These are phyloP conservation scores for Labeo rohita DNA, from an alignment of 2,113 vertebrate species.

Conservation along the genomic window DNA sequence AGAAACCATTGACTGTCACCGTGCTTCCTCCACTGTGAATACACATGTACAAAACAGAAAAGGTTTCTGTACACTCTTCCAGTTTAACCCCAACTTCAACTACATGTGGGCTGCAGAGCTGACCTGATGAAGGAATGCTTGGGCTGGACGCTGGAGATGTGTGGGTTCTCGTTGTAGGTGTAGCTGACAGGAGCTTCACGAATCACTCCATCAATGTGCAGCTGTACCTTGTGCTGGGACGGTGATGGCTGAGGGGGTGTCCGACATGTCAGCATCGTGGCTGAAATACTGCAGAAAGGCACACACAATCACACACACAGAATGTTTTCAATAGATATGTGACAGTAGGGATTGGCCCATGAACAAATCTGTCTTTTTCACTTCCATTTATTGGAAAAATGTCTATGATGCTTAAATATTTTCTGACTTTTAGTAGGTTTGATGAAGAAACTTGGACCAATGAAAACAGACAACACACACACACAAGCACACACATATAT, in stretches of 20 bases:
- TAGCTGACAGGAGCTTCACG: constrained; percentile 72
- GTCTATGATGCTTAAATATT: not conserved
- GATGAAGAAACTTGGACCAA: too few species aligned
- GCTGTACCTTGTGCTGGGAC: constrained; percentile 76
- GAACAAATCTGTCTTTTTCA: not conserved
- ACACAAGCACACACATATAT: too few species aligned
- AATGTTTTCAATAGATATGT: not conserved
- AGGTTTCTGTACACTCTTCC: constrained; percentile 63
- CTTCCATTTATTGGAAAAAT: not conserved
- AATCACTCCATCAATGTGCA: constrained; percentile 85
- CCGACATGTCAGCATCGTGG: constrained; percentile 81
- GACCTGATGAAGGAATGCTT: constrained; percentile 94
- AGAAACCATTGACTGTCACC: constrained; percentile 87
- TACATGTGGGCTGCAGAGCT: constrained; percentile 51
- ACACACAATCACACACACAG: not conserved
- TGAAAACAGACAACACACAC: too few species aligned
- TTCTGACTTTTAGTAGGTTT: not conserved
- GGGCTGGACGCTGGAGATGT: constrained; percentile 87
- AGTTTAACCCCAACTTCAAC: constrained; percentile 58
- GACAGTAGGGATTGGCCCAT: not conserved
- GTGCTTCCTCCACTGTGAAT: constrained; percentile 91
- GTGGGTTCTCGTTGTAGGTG: constrained; percentile 88
- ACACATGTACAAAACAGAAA: constrained; percentile 51
- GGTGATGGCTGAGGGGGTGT: constrained; percentile 80
- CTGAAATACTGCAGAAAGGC: constrained; percentile 55